Evolutionary conservation across 2,113 vertebrate genomes (phyloP), one percentile per base, ranked within the genome.

Genomic region (Plestiodon gilberti): DNA sequence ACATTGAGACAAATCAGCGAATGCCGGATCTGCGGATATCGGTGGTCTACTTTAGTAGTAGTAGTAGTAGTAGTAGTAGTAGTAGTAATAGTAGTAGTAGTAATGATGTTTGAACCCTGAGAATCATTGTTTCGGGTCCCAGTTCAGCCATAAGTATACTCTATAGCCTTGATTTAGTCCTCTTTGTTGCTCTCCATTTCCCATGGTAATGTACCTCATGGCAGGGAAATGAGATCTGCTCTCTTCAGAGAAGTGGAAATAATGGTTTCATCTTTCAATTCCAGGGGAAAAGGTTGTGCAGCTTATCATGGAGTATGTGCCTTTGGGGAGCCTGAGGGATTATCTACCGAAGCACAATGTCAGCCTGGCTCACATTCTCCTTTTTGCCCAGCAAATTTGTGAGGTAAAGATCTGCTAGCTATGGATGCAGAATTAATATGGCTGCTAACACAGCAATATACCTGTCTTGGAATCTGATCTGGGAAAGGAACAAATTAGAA

Each of bases 231-330:
- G 22, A 70, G 30, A 62, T 64, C 13, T 15, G 10, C 18, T 55
- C 28, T 22, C 23, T 61, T 73, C 13, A 2, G n/a, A 38, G 23
- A 11, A 52, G 28, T 11, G n/a, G 48, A 83, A 40, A 59, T 65
- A n/a, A 75, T 20, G 62, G 17, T 22, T 4, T 55, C 9, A 55
- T 35, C 69, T 48, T 71, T 55, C 35, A 18, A 61, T 8, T 1
- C 5, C 95, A 99, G 98, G 98, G 20, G 98, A 98, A 61, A 97
- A 97, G 92, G 93, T 97, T 3, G 96, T 99, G 80, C 98, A 98
- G 94, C 97, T 99, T 1, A 98, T 99, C 91, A 99, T 99, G 98
- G 98, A 99, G 88, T 99, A 97, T 77, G 96, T 99, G 30, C 98
- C 98, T 0, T 93, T 97, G 55, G 98, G 98, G n/a, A 99, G 98